A percentile compares a stretch with the other conserved stretches of the same genome.
These are phyloP conservation scores for Hirtodrosophila trivittata DNA, from an alignment of 2,888 invertebrate species.

Conservation along the genomic window DNA sequence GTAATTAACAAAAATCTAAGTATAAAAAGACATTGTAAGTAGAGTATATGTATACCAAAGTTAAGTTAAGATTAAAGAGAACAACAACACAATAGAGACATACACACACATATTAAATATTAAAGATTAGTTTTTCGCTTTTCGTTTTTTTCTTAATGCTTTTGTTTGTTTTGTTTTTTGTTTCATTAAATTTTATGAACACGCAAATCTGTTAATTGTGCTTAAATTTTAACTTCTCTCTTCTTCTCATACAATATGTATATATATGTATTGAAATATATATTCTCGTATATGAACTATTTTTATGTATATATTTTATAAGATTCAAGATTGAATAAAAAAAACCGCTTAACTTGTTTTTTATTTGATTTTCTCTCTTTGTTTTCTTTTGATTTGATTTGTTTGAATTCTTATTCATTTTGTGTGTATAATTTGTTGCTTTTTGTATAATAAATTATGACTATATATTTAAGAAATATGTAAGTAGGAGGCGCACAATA, in stretches of 20 bases:
- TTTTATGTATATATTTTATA: neutral
- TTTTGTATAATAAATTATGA: conserved; percentile 64
- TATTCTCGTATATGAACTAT: neutral
- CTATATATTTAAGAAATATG: conserved; percentile 61
- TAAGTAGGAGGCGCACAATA: conserved; percentile 63
- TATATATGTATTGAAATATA: conserved; percentile 4
- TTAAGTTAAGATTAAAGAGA: conserved; percentile 18
- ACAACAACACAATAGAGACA: conserved; percentile 4
- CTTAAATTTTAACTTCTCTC: conserved; percentile 14
- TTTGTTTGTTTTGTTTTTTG: conserved; percentile 5
- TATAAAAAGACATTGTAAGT: conserved; percentile 19
- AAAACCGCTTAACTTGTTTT: conserved; percentile 46
- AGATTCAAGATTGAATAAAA: neutral
- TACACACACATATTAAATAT: conserved; percentile 12
- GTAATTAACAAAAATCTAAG: conserved; percentile 45
- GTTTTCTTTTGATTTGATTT: conserved; percentile 3
- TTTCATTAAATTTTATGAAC: conserved; percentile 46
- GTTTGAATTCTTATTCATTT: conserved; percentile 26
- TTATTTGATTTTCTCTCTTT: conserved; percentile 41
- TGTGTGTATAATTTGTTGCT: conserved; percentile 54
- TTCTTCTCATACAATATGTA: neutral
- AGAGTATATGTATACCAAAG: conserved; percentile 10
- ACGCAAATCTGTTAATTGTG: conserved; percentile 39
- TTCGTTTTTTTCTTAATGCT: no score
- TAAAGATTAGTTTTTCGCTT: conserved; percentile 27